Conservation (phyloP, 2,888 invertebrate species). For the Lasioglossum pauxillum region DNA sequence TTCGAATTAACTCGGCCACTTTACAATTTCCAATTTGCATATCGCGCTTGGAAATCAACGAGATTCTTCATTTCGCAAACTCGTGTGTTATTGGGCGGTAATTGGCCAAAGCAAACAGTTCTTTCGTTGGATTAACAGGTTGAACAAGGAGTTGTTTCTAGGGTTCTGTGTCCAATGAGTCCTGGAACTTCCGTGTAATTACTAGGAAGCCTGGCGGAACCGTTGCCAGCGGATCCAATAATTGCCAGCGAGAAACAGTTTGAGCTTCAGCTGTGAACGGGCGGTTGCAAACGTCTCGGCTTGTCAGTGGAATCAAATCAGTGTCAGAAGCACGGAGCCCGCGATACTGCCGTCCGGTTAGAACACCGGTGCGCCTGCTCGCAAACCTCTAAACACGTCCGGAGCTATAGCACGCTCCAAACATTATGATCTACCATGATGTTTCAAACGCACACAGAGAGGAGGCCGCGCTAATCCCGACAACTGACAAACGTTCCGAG, state of each 20-base stretch:
- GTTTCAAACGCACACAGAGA: not conserved
- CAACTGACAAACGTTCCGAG: not conserved
- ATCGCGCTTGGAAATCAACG: not conserved
- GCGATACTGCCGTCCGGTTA: slow-evolving; percentile 1
- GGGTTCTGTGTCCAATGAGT: not conserved
- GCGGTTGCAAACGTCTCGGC: slow-evolving; percentile 2
- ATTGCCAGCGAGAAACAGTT: slow-evolving; percentile 8
- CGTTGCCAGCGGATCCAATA: not conserved
- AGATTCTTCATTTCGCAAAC: not conserved
- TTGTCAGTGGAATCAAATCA: slow-evolving; percentile 17
- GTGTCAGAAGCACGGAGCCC: slow-evolving; percentile 2
- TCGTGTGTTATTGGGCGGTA: not conserved
- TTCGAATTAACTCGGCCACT: not conserved
- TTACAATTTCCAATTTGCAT: not conserved
- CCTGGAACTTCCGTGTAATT: not conserved
- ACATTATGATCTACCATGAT: slow-evolving; percentile 7
- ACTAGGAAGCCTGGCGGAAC: not conserved
- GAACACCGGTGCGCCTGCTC: not conserved
- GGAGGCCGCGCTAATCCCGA: not conserved
- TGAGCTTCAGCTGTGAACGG: not conserved
- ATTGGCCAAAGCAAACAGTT: not conserved
- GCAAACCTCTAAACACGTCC: not conserved
- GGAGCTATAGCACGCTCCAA: not conserved
- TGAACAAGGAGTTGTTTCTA: not conserved
- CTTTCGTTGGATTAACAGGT: not conserved